A percentile compares a stretch with the other conserved stretches of the same genome.
Conservation (phyloP, 2,113 vertebrate species). For the Nipponia nippon region DNA sequence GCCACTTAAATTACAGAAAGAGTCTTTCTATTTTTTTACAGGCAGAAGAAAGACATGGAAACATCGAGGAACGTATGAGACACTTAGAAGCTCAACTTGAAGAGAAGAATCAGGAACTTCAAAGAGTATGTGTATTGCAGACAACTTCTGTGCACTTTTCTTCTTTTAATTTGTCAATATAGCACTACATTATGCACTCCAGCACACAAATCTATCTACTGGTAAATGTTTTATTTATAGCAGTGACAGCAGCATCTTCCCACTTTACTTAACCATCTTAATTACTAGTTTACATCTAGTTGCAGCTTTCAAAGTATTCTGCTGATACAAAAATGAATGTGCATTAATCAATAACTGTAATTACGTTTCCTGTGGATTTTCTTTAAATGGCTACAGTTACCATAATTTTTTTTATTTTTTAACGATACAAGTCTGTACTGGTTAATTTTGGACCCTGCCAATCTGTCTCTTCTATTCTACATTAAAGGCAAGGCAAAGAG, state of each 20-base stretch:
- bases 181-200: not conserved
- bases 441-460: not conserved
- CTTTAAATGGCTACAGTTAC: not conserved
- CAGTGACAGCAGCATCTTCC: not conserved
- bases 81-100: conserved; percentile 97
- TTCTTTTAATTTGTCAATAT: not conserved
- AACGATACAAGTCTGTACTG: not conserved
- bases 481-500: conserved; percentile 93
- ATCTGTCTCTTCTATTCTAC: not conserved
- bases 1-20: conserved; percentile 50
- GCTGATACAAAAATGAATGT: not conserved
- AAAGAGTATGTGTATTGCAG: conserved; percentile 81
- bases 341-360: not conserved
- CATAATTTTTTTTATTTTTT: not conserved
- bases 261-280: not conserved
- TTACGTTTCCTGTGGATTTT: not conserved
- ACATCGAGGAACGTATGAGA: conserved; percentile 97
- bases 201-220: not conserved
- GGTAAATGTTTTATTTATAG: not conserved
- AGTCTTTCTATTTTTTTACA: conserved; percentile 71
- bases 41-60: conserved; percentile 98
- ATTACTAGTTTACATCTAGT: not conserved
- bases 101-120: conserved; percentile 99
- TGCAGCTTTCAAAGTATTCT: not conserved
- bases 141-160: not conserved